A percentile compares a stretch with the other conserved stretches of the same genome.
Conservation (phyloP, 2,113 vertebrate genomes). For the Hepsetus odoe region DNA sequence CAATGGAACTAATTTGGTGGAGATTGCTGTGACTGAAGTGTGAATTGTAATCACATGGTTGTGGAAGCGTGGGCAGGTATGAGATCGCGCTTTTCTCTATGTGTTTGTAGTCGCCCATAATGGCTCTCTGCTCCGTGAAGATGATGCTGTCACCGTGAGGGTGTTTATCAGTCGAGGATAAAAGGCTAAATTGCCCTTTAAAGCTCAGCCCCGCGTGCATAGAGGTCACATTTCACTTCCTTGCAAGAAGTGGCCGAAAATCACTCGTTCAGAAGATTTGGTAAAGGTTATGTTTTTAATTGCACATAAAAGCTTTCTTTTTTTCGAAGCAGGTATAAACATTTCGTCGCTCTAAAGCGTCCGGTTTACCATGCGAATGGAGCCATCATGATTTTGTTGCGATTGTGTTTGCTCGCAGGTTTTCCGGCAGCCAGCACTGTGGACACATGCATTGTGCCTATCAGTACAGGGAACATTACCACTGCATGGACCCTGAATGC, state of each 20-base stretch:
- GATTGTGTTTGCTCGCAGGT: slow-evolving; percentile 76
- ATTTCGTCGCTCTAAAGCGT: not conserved
- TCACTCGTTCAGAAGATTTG: slow-evolving; percentile 27
- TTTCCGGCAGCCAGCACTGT: slow-evolving; percentile 98
- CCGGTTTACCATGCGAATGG: not conserved
- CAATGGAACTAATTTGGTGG: slow-evolving; percentile 81
- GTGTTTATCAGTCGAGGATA: slow-evolving; percentile 54
- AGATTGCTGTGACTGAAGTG: slow-evolving; percentile 80
- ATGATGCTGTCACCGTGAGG: slow-evolving; percentile 52
- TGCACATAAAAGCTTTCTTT: slow-evolving; percentile 23
- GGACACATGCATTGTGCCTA: slow-evolving; percentile 98
- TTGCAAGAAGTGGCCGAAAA: slow-evolving; percentile 27
- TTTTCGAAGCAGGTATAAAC: not conserved
- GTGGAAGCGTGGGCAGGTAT: slow-evolving; percentile 66
- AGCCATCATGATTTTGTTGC: slow-evolving; percentile 1
- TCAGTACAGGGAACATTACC: slow-evolving; percentile 98
- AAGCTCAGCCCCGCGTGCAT: slow-evolving; percentile 43
- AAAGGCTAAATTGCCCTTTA: slow-evolving; percentile 57
- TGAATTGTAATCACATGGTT: slow-evolving; percentile 73
- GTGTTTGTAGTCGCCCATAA: slow-evolving; percentile 50
- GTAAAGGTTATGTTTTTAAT: slow-evolving; percentile 38
- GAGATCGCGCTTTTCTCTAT: slow-evolving; percentile 45
- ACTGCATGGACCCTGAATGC: slow-evolving; percentile 98
- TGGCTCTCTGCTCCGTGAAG: slow-evolving; percentile 48
- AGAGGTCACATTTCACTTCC: slow-evolving; percentile 44